Conservation (phyloP, 2,113 vertebrate species). For the Psittacula cyanocephala region DNA sequence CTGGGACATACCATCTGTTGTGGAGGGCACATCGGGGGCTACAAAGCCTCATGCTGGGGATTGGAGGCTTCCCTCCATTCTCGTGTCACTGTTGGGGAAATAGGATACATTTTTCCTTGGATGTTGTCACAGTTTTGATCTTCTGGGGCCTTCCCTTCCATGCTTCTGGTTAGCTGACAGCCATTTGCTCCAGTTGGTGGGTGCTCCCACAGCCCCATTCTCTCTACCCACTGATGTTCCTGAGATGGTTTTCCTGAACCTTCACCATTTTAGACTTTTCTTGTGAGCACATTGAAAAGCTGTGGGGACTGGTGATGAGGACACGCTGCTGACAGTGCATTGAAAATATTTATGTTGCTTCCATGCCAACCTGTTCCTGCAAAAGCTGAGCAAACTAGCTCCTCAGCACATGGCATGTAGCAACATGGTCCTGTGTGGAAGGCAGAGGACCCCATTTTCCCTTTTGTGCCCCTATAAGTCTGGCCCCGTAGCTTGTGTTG, state of each 20-base stretch:
- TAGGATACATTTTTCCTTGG: rapidly evolving
- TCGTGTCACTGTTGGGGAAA: rapidly evolving
- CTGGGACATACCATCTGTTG: rapidly evolving
- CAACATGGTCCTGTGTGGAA: rapidly evolving
- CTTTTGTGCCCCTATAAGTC: not conserved
- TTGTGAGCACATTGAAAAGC: not conserved
- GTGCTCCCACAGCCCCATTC: rapidly evolving
- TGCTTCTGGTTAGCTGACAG: rapidly evolving
- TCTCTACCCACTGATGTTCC: not conserved
- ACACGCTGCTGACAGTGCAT: not conserved
- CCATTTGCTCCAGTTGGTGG: not conserved
- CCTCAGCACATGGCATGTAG: not conserved
- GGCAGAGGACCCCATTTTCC: not conserved
- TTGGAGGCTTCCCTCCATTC: not conserved
- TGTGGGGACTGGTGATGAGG: not conserved
- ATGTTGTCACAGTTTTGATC: not conserved
- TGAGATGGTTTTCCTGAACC: not conserved
- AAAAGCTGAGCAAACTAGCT: not conserved
- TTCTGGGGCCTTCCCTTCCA: not conserved
- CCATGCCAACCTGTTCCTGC: not conserved
- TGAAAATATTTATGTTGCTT: not conserved
- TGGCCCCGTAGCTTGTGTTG: rapidly evolving
- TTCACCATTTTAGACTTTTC: not conserved
- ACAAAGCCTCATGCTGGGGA: no score
- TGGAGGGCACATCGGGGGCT: not conserved